Conservation (phyloP, 2,888 invertebrate genomes). For the Bellardia bayeri region DNA sequence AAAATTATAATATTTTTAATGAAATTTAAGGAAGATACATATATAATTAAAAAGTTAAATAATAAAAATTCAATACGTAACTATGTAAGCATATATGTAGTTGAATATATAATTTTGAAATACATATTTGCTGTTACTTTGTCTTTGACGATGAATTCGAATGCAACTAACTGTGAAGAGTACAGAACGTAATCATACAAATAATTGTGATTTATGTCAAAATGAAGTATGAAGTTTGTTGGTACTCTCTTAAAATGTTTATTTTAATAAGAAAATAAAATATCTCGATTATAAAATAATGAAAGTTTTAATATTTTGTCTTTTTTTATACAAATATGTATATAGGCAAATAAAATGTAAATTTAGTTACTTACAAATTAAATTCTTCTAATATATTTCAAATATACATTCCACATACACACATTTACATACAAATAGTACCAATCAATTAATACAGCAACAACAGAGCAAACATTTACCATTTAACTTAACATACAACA, state of each 20-base stretch:
- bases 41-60: background rate
- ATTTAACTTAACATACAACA: slow-evolving; percentile 15
- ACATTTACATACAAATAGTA: background rate
- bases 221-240: too few species aligned
- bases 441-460: background rate
- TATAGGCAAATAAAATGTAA: background rate
- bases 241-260: too few species aligned
- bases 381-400: background rate
- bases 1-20: background rate
- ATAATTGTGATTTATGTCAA: too few species aligned
- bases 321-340: background rate
- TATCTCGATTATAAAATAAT: too few species aligned
- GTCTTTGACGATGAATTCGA: too few species aligned
- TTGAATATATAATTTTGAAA: too few species aligned
- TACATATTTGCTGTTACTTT: too few species aligned
- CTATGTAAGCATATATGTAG: background rate
- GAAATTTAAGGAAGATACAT: background rate
- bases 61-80: too few species aligned
- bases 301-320: too few species aligned
- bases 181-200: too few species aligned
- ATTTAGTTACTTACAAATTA: slow-evolving; percentile 34
- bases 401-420: background rate
- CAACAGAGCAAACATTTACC: slow-evolving; percentile 8
- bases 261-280: too few species aligned
- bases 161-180: too few species aligned